Evolutionary conservation across 2,113 vertebrate species (phyloP).

Genomic region (Ibidorhyncha struthersii): DNA sequence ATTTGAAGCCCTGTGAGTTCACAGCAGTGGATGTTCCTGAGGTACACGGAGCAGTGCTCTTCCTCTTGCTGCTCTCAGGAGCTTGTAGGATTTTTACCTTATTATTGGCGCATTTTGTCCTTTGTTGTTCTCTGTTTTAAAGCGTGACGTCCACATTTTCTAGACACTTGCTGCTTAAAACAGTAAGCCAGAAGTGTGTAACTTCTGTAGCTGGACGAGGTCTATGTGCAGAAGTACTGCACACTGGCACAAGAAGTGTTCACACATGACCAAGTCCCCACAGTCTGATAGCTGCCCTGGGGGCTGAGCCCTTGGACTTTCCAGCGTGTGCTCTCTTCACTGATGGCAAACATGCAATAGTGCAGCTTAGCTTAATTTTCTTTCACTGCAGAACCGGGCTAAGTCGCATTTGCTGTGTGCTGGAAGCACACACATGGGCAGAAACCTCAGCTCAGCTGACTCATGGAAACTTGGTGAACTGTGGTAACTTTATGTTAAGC

Average conservation of each 20-base stretch:
- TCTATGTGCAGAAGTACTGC: not conserved
- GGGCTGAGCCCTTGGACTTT: not conserved
- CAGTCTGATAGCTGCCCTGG: not conserved
- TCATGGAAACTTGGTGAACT: conserved; percentile 45
- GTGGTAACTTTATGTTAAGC: not conserved
- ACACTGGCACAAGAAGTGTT: not conserved
- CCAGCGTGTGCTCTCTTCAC: not conserved
- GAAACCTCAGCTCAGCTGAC: not conserved
- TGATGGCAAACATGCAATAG: not conserved
- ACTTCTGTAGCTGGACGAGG: not conserved
- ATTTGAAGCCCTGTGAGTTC: not conserved
- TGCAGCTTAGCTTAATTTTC: not conserved
- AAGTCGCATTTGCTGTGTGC: not conserved
- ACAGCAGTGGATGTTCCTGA: not conserved
- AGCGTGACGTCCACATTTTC: not conserved
- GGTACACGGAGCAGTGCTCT: not conserved
- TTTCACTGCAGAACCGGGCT: not conserved
- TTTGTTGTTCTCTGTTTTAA: not conserved
- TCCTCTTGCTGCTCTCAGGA: not conserved
- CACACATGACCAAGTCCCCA: not conserved
- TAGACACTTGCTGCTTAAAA: not conserved
- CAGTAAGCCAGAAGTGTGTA: not conserved
- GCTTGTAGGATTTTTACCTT: not conserved
- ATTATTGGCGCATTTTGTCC: not conserved
- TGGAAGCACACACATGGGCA: not conserved